These are phyloP conservation scores for Struthidea cinerea DNA, from an alignment of 2,113 vertebrate species.

Conservation along the genomic window DNA sequence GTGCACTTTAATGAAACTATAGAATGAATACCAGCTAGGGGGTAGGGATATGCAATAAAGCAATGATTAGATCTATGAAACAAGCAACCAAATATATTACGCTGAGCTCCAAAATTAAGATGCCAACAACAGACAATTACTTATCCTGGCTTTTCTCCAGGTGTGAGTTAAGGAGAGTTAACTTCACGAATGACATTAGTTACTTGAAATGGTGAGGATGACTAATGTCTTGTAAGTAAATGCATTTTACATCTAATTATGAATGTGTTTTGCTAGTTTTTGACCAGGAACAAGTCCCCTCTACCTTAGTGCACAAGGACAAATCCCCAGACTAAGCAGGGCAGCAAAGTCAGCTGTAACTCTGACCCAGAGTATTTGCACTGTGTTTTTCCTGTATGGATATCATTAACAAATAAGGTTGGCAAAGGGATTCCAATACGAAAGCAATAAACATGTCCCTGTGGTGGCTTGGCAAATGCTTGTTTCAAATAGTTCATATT, in stretches of 20 bases:
- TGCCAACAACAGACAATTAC: constrained; percentile 21
- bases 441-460: not conserved
- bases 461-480: not conserved
- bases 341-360: not conserved
- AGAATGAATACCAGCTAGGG: not conserved
- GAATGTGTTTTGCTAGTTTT: not conserved
- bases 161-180: constrained; percentile 26
- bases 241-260: not conserved
- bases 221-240: not conserved
- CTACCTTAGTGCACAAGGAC: not conserved
- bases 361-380: not conserved
- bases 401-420: not conserved
- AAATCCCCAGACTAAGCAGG: not conserved
- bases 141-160: constrained; percentile 29
- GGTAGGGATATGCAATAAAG: constrained; percentile 33
- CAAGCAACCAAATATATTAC: constrained; percentile 16
- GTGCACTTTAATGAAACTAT: constrained; percentile 18
- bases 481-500: not conserved
- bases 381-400: not conserved
- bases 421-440: not conserved
- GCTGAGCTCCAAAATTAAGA: constrained; percentile 38
- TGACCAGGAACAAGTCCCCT: not conserved
- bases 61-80: constrained; percentile 38
- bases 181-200: not conserved
- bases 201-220: not conserved